A percentile compares a stretch with the other conserved stretches of the same genome.
phyloP scores from a whole-genome alignment of 2,113 vertebrate species.

The Charina bottae region DNA sequence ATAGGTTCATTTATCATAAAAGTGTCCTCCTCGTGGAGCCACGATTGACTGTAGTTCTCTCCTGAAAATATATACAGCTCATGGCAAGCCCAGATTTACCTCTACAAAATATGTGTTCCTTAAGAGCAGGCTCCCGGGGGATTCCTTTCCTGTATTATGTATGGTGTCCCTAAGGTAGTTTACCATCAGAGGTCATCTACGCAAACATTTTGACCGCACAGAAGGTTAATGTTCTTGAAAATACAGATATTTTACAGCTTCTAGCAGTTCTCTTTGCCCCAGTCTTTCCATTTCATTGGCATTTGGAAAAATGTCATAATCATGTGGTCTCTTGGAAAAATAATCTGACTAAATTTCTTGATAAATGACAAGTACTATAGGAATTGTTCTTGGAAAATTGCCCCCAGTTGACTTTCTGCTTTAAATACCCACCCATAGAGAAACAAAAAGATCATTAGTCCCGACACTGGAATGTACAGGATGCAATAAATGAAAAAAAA shows the following conservation, averaged over 20 bases:
- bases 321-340: constrained; percentile 23
- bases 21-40: neutral
- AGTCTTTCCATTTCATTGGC: constrained; percentile 38
- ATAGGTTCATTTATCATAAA: neutral
- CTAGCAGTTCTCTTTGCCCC: constrained; percentile 18
- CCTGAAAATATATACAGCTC: neutral
- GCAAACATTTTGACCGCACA: neutral
- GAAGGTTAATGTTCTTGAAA: neutral
- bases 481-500: constrained; percentile 4
- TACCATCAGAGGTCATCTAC: neutral
- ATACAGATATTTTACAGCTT: neutral
- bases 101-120: neutral
- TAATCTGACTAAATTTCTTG: constrained; percentile 4
- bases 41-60: neutral
- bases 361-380: constrained; percentile 2
- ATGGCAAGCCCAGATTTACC: neutral
- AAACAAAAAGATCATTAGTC: constrained; percentile 15
- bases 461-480: constrained; percentile 1
- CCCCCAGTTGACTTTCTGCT: constrained; percentile 7
- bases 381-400: constrained; percentile 25
- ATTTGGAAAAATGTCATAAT: constrained; percentile 30
- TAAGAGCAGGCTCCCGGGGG: neutral
- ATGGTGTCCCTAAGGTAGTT: neutral
- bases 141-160: neutral
- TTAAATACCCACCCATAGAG: neutral